Base-by-base conservation (phyloP, 2,797 vertebrate genomes). In the Melanotaenia parkinsoni region DNA sequence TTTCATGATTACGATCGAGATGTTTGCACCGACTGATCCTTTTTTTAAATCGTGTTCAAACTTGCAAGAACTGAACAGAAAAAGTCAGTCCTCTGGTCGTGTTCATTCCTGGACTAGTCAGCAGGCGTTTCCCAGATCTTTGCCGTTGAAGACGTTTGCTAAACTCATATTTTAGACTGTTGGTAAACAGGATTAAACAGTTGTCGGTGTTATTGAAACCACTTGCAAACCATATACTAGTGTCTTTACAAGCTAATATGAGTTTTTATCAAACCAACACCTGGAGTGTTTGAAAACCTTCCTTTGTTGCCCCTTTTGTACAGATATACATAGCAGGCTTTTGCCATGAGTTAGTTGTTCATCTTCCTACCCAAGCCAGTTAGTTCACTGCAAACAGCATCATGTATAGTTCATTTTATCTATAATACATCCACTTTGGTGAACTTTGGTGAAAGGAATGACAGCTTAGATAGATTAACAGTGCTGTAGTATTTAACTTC, bases 101-200 rank as follows among this genome's bases (percentile, higher is more conserved):
- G 32, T 73, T 88, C 87, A 91, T 94, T 90, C 91, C 87, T 79
- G 1, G 43, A 30, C 66, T 26, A 30, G 62, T 89, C 89, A 90
- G 22, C 59, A 87, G 91, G 87, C 81, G 86, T 85, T 72, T 69
- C 33, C 79, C 68, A 43, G 14, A 37, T 56, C 51, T 3, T 0
- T 20, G 4, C 7, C 53, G 16, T 30, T 14, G 40, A n/a, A 63
- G 20, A 35, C 28, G 28, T 38, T 20, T 11, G 13, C 10, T 10
- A 40, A 13, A 10, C 16, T 24, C 59, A 14, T 26, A 0, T 62
- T 66, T 45, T 16, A 58, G 10, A 45, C 4, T 22, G 14, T 33
- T 1, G 10, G 7, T 14, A 38, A 53, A 57, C 18, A 13, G 22
- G 33, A 33, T 18, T 16, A 20, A 13, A 0, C 5, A 5, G 3